Evolutionary conservation across 2,797 vertebrate species (phyloP).

Genomic region (Notolepis coatsorum): DNA sequence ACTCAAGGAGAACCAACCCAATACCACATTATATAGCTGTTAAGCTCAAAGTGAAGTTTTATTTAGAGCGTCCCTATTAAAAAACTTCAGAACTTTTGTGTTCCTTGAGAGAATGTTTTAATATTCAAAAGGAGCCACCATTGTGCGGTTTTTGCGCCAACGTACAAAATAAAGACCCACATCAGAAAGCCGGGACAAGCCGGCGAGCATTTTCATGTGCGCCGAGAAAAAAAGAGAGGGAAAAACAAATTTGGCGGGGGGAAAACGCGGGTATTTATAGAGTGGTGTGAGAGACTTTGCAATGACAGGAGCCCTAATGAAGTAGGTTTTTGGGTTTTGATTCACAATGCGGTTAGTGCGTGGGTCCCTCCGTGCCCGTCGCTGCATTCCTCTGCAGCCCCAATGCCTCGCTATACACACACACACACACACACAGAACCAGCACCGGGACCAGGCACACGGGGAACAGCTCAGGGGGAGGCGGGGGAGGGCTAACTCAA

Average conservation of each 20-base stretch:
- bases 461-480: constrained; percentile 61
- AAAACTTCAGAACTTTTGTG: constrained; percentile 82
- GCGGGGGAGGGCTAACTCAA: constrained; percentile 51
- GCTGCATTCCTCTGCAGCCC: constrained; percentile 69
- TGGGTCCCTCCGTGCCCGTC: constrained; percentile 72
- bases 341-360: constrained; percentile 75
- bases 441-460: constrained; percentile 49
- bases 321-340: constrained; percentile 76
- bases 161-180: constrained; percentile 86
- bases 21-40: constrained; percentile 77
- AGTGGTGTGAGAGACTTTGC: constrained; percentile 79
- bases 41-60: constrained; percentile 81
- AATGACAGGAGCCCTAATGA: constrained; percentile 81
- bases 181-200: constrained; percentile 80
- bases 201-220: constrained; percentile 82
- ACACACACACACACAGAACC: not conserved
- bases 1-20: constrained; percentile 66
- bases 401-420: constrained; percentile 44
- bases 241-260: constrained; percentile 82
- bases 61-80: constrained; percentile 79
- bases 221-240: constrained; percentile 64
- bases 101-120: constrained; percentile 83
- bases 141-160: constrained; percentile 82
- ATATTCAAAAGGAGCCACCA: constrained; percentile 84
- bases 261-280: constrained; percentile 83